Percentiles rank a stretch among this genome's conserved stretches.
Evolutionary conservation across 2,797 vertebrate genomes (phyloP).

Genomic region (Gila robusta): DNA sequence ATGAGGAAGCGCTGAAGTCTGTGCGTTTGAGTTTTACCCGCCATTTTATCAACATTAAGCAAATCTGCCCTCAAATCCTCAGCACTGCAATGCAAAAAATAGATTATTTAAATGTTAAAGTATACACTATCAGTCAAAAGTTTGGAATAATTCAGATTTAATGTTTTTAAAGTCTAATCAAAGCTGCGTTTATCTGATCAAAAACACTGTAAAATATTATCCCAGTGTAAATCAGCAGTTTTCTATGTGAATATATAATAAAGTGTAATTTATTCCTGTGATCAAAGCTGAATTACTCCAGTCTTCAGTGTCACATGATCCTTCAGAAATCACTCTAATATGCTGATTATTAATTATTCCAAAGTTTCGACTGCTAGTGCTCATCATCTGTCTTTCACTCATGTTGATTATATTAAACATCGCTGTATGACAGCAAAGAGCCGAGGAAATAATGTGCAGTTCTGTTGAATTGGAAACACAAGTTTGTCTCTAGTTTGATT

Average conservation of each 20-base stretch:
- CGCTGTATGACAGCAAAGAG: not conserved
- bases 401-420: not conserved
- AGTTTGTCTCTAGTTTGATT: not conserved
- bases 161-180: not conserved
- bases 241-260: not conserved
- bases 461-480: slow-evolving; percentile 2
- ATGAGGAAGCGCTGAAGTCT: slow-evolving; percentile 4
- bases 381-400: not conserved
- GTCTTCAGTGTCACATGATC: not conserved
- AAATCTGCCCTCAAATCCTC: not conserved
- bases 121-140: not conserved
- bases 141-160: not conserved
- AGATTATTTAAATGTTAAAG: not conserved
- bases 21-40: not conserved
- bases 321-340: not conserved
- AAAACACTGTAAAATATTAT: no score
- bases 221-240: no score
- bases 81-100: slow-evolving; percentile 13
- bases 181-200: not conserved
- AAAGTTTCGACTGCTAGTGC: not conserved
- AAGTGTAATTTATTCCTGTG: not conserved
- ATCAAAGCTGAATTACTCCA: not conserved
- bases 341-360: not conserved
- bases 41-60: not conserved
- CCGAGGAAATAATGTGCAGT: not conserved